Evolutionary conservation across 2,113 vertebrate genomes (phyloP).

Genomic region (Notarius quadriscutis): DNA sequence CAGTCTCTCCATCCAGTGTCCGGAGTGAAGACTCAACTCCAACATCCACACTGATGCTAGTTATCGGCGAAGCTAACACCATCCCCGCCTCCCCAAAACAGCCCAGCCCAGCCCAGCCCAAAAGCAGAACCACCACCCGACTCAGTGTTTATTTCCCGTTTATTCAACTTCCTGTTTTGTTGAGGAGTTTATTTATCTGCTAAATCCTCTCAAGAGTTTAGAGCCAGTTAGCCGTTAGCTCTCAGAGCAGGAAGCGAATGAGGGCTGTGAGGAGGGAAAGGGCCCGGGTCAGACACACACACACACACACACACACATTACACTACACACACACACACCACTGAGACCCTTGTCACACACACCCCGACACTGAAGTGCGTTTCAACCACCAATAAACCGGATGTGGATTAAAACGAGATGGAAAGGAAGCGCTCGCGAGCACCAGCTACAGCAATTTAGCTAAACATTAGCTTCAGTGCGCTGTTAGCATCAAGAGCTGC

Average conservation of each 20-base stretch:
- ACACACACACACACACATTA: background rate
- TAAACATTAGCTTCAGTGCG: background rate
- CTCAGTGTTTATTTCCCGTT: background rate
- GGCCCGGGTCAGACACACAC: background rate
- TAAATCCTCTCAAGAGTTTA: conserved; percentile 9
- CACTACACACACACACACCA: background rate
- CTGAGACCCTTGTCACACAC: too few relatives aligned
- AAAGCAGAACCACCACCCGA: conserved; percentile 3
- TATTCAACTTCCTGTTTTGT: background rate
- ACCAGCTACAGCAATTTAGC: background rate
- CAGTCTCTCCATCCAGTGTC: background rate
- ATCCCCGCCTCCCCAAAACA: background rate
- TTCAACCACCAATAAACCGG: background rate
- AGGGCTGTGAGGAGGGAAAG: background rate
- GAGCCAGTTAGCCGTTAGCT: background rate
- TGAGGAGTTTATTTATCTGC: background rate
- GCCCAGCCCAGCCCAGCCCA: background rate
- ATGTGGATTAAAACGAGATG: background rate
- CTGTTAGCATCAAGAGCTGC: background rate
- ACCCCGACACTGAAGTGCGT: background rate
- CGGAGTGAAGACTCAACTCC: background rate
- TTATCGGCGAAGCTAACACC: background rate
- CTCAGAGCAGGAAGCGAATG: background rate
- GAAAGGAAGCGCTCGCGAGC: background rate
- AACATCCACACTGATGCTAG: background rate